Conservation (phyloP, 2,797 vertebrate species). For the Aplochiton taeniatus region DNA sequence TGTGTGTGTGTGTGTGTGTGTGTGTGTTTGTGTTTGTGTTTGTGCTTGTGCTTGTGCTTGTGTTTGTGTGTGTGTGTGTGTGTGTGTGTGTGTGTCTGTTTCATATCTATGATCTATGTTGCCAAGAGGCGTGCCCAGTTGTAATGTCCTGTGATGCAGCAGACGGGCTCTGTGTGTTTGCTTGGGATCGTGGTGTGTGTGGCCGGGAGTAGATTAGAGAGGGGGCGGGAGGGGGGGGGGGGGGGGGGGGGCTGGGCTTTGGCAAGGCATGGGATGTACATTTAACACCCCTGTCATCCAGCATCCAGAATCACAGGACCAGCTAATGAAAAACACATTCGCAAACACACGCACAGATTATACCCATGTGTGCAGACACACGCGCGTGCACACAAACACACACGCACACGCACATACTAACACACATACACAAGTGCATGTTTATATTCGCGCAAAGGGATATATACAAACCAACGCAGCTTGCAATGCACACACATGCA, state of each 20-base stretch:
- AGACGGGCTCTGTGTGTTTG: slow-evolving; percentile 17
- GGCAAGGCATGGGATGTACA: slow-evolving; percentile 52
- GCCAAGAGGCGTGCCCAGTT: too few species aligned
- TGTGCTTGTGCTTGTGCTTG: not conserved
- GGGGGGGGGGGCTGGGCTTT: too few species aligned
- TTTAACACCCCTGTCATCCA: slow-evolving; percentile 66
- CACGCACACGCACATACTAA: not conserved
- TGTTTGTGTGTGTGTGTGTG: slow-evolving; percentile 17
- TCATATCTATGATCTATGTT: slow-evolving; percentile 5
- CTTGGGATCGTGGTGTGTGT: slow-evolving; percentile 48
- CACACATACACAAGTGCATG: slow-evolving; percentile 24
- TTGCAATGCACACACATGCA: not conserved
- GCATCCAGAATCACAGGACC: slow-evolving; percentile 44
- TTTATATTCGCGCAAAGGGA: slow-evolving; percentile 6
- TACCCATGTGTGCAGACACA: slow-evolving; percentile 8
- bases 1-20: slow-evolving; percentile 4
- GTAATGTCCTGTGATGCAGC: too few species aligned
- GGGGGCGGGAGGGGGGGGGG: slow-evolving; percentile 49
- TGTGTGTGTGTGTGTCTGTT: slow-evolving; percentile 2
- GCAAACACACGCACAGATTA: slow-evolving; percentile 1
- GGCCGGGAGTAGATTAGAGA: slow-evolving; percentile 57
- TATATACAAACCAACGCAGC: not conserved
- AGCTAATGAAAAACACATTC: not conserved
- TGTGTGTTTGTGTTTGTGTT: slow-evolving; percentile 15
- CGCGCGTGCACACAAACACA: slow-evolving; percentile 20